Base-by-base conservation (phyloP, 2,113 vertebrate genomes). In the Hypomesus transpacificus region DNA sequence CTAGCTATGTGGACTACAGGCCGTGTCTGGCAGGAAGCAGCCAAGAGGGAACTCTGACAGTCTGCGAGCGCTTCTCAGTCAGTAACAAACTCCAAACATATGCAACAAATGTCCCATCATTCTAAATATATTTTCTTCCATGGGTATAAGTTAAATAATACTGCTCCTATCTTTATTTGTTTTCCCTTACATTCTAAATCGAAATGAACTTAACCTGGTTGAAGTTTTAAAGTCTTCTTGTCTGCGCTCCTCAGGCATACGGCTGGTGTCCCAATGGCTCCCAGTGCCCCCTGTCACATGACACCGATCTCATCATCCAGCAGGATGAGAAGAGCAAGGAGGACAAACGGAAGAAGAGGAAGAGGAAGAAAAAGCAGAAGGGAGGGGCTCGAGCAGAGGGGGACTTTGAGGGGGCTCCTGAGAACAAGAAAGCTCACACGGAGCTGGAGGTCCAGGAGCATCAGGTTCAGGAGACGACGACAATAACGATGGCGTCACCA, bases 221-320 rank as follows among this genome's bases (percentile, higher is more conserved):
- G 6, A 46, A 46, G 39, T 8, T 46, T 46, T 5, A 46, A 9
- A 11, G 39, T 9, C 5, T 9, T 46, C 39, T 46, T 46, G 3
- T 20, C 26, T 57, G 39, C 31, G 9, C 14, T 54, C 51, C 0
- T 3, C 74, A 99, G 97, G 96, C 94, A 0, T 99, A 96, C 20
- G 97, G 97, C 52, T 99, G 96, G 96, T 99, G 97, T 79, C 93
- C 94, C 0, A 91, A 93, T 59, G 97, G 97, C 13, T 64, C 91
- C 14, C 89, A 92, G 69, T 99, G 97, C 86, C 82, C 87, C n/a
- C 90, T 91, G 69, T 99, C 97, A 51, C 97, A 99, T 2, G 92
- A 98, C 80, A 98, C 95, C 0, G 96, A 99, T 82, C 91, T 93
- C 54, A 98, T 99, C 79, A 93, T 99, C 66, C 93, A 93, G 14